These are phyloP conservation scores for Columbina picui DNA, from an alignment of 2,113 vertebrate species.

Conservation along the genomic window DNA sequence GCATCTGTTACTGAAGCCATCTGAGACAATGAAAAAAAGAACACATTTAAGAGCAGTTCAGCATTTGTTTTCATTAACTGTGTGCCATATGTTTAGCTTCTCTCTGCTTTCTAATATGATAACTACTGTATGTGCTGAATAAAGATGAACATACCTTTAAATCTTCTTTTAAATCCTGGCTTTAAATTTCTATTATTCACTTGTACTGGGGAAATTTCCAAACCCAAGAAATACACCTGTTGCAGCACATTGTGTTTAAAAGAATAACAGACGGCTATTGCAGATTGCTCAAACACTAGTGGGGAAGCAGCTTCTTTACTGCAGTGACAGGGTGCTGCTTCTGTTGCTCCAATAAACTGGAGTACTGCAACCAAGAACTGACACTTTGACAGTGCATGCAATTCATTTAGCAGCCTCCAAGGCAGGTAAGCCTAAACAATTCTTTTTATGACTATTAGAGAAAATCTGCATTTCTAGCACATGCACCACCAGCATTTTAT, in stretches of 20 bases:
- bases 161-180: not conserved
- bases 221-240: not conserved
- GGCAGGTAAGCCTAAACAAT: not conserved
- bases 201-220: not conserved
- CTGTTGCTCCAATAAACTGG: constrained; percentile 19
- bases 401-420: not conserved
- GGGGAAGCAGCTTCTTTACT: constrained; percentile 40
- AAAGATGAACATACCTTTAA: not conserved
- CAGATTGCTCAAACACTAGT: constrained; percentile 25
- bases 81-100: constrained; percentile 4
- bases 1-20: constrained; percentile 94
- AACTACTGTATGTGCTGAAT: not conserved
- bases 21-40: constrained; percentile 74
- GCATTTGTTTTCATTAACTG: not conserved
- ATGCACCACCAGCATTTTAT: not conserved
- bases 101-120: not conserved
- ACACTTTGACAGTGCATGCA: not conserved
- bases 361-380: not conserved
- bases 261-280: constrained; percentile 31
- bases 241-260: not conserved
- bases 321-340: constrained; percentile 19
- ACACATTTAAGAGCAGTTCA: constrained; percentile 47
- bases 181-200: not conserved
- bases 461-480: not conserved
- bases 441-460: not conserved